Evolutionary conservation across 2,888 invertebrate genomes (phyloP).

Genomic region (Tinea semifulvella): DNA sequence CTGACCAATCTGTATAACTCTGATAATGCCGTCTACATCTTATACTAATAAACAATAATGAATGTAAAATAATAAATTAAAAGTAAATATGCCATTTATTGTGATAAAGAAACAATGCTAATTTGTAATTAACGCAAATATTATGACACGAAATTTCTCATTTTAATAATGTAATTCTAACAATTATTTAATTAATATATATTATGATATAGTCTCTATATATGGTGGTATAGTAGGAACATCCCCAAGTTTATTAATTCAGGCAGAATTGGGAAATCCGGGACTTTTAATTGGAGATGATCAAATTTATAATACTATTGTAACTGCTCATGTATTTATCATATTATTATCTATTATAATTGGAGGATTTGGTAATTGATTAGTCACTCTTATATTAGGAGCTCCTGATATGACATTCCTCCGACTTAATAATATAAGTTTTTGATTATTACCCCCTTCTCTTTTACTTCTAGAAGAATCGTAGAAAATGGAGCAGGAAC

Average conservation of each 20-base stretch:
- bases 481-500: slow-evolving; percentile 78
- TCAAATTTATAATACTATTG: slow-evolving; percentile 81
- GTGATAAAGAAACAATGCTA: no score
- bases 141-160: no score
- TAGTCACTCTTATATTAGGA: slow-evolving; percentile 79
- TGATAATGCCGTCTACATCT: no score
- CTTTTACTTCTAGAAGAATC: slow-evolving; percentile 70
- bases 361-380: slow-evolving; percentile 86
- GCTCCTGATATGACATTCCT: slow-evolving; percentile 85
- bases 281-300: slow-evolving; percentile 75
- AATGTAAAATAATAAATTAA: no score
- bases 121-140: no score
- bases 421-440: slow-evolving; percentile 86
- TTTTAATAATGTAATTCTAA: no score
- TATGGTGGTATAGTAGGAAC: slow-evolving; percentile 78
- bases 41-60: no score
- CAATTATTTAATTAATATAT: no score
- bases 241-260: slow-evolving; percentile 75
- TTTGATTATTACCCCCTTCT: slow-evolving; percentile 79
- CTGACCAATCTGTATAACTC: no score
- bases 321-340: slow-evolving; percentile 82
- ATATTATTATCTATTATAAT: slow-evolving; percentile 84
- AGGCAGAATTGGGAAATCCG: slow-evolving; percentile 75
- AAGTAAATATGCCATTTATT: no score
- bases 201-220: no score